Evolutionary conservation across 2,113 vertebrate genomes (phyloP).

Genomic region (Festucalex cinctus): DNA sequence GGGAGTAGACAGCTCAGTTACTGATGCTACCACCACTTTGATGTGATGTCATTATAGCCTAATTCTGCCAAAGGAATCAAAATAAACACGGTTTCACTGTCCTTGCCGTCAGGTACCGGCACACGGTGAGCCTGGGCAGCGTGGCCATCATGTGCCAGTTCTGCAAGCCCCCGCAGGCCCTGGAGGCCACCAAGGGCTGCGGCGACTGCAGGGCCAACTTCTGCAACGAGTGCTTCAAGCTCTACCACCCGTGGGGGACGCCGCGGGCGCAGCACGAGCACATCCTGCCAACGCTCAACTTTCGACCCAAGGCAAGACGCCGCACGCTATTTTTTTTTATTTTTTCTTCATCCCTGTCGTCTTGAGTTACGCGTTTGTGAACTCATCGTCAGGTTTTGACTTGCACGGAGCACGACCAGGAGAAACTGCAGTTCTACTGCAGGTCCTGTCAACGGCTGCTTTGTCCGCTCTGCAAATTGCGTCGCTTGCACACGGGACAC

Average conservation of each 20-base stretch:
- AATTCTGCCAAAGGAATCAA: not conserved
- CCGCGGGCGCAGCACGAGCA: conserved; percentile 94
- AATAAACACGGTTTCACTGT: not conserved
- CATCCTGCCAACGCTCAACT: conserved; percentile 87
- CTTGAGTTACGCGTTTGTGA: not conserved
- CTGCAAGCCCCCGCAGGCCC: conserved; percentile 85
- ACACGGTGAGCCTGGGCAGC: conserved; percentile 73
- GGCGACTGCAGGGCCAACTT: conserved; percentile 90
- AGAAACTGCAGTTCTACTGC: conserved; percentile 93
- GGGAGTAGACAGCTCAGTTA: too few species aligned
- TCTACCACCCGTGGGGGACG: conserved; percentile 97
- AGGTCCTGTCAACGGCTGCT: conserved; percentile 89
- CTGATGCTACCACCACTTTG: not conserved
- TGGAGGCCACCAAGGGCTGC: conserved; percentile 95
- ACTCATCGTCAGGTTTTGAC: conserved; percentile 62
- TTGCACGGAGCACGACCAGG: conserved; percentile 76
- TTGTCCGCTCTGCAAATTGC: conserved; percentile 89
- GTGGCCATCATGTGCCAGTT: conserved; percentile 91
- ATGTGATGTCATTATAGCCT: not conserved
- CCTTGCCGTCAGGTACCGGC: conserved; percentile 66
- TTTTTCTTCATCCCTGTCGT: too few species aligned
- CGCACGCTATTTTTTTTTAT: not conserved
- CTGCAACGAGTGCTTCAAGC: conserved; percentile 97
- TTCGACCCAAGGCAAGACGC: conserved; percentile 87
- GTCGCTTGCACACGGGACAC: conserved; percentile 85